Percentiles rank a stretch among this genome's conserved stretches.
These are phyloP conservation scores for Patiria miniata DNA, from an alignment of 35 echinoderm and acorn worm species.

Conservation along the genomic window DNA sequence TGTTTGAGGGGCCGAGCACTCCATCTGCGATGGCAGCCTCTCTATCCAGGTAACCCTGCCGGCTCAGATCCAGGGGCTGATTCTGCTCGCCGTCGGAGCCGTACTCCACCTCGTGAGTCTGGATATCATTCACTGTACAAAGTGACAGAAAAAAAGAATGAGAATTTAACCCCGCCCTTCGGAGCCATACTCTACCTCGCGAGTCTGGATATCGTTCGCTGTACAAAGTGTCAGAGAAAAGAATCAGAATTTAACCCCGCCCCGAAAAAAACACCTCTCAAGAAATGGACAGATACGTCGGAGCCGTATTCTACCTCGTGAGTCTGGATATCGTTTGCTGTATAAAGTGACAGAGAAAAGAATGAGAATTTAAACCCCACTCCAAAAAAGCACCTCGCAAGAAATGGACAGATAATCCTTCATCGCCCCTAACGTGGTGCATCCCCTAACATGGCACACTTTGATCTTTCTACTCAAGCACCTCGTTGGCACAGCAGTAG, in stretches of 20 bases:
- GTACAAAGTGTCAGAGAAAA: background rate
- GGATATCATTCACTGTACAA: constrained; percentile 9
- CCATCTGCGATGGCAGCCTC: constrained; percentile 17
- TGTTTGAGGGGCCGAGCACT: background rate
- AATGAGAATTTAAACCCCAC: constrained; percentile 1
- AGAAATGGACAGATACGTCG: constrained; percentile 16
- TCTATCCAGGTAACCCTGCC: constrained; percentile 40
- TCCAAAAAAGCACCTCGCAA: background rate
- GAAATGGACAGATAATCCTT: background rate
- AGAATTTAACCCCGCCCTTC: constrained; percentile 21
- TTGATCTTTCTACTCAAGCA: no score
- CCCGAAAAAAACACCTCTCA: background rate
- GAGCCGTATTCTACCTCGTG: constrained; percentile 1
- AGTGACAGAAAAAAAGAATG: constrained; percentile 11
- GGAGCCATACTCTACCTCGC: constrained; percentile 1
- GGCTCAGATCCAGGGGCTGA: constrained; percentile 81
- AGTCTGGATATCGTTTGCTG: constrained; percentile 8
- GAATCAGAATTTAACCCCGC: constrained; percentile 6
- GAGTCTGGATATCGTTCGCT: constrained; percentile 19
- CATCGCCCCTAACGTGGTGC: background rate
- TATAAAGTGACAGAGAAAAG: background rate
- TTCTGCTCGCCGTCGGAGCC: constrained; percentile 60
- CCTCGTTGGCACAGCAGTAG: no score
- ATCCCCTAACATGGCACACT: no score
- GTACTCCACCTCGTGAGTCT: constrained; percentile 5